Percentiles rank a stretch among this genome's conserved stretches.
Conservation (phyloP, 2,113 vertebrate genomes). For the Strix aluco region DNA sequence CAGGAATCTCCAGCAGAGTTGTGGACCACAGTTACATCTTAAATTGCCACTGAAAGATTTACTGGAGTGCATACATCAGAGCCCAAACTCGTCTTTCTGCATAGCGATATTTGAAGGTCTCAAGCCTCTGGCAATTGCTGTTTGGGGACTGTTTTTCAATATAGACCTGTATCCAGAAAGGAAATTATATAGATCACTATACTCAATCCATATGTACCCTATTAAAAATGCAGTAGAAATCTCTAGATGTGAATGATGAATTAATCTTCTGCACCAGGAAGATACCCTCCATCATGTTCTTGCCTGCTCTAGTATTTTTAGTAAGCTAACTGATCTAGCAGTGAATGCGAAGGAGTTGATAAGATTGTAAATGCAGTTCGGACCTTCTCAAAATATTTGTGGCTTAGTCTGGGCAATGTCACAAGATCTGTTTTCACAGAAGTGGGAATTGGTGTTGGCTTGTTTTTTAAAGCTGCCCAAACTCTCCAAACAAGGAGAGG, state of each 20-base stretch:
- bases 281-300: not conserved
- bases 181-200: not conserved
- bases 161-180: not conserved
- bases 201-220: not conserved
- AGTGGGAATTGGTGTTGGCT: not conserved
- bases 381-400: not conserved
- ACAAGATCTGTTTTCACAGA: not conserved
- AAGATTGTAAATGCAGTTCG: not conserved
- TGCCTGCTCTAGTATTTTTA: not conserved
- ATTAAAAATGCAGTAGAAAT: not conserved
- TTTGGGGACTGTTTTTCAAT: not conserved
- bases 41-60: not conserved
- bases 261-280: not conserved
- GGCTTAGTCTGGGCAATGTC: not conserved
- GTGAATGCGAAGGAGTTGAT: not conserved
- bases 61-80: not conserved
- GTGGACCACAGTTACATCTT: not conserved
- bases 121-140: not conserved
- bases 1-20: not conserved
- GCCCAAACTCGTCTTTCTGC: not conserved
- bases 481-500: not conserved
- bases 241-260: not conserved
- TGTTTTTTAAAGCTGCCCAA: not conserved
- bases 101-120: not conserved
- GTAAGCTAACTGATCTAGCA: not conserved